These are phyloP conservation scores for Trematocara caparti DNA, from an alignment of 2,797 vertebrate genomes.

Conservation along the genomic window DNA sequence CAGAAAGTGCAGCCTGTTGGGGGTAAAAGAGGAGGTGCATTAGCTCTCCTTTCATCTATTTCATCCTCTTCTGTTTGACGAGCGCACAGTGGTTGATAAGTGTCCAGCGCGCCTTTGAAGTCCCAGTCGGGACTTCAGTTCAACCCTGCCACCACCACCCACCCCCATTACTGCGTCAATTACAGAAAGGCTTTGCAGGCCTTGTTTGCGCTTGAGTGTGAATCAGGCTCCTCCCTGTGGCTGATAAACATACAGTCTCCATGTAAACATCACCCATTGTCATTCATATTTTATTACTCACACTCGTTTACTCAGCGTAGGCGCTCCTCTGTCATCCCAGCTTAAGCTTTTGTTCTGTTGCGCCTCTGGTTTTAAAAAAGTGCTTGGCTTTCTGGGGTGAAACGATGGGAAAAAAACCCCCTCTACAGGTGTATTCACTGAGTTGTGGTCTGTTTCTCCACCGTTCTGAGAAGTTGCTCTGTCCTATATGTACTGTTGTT, in stretches of 20 bases:
- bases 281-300: constrained; percentile 55
- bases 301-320: constrained; percentile 12
- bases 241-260: constrained; percentile 44
- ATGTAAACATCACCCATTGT: constrained; percentile 44
- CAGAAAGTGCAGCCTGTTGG: constrained; percentile 10
- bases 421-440: neutral
- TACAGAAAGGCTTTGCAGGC: constrained; percentile 34
- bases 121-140: constrained; percentile 29
- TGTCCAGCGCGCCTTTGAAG: constrained; percentile 60
- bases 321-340: neutral
- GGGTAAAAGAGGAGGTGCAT: constrained; percentile 46
- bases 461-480: constrained; percentile 2
- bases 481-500: constrained; percentile 39
- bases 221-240: constrained; percentile 5
- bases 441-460: constrained; percentile 4
- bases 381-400: neutral
- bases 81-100: constrained; percentile 56
- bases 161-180: constrained; percentile 45
- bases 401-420: neutral
- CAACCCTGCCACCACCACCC: neutral
- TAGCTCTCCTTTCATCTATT: constrained; percentile 67
- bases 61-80: constrained; percentile 42
- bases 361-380: neutral
- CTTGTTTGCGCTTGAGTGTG: constrained; percentile 60
- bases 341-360: neutral